A percentile compares a stretch with the other conserved stretches of the same genome.
These are phyloP conservation scores for Pholis gunnellus DNA, from an alignment of 2,113 vertebrate species.

Conservation along the genomic window DNA sequence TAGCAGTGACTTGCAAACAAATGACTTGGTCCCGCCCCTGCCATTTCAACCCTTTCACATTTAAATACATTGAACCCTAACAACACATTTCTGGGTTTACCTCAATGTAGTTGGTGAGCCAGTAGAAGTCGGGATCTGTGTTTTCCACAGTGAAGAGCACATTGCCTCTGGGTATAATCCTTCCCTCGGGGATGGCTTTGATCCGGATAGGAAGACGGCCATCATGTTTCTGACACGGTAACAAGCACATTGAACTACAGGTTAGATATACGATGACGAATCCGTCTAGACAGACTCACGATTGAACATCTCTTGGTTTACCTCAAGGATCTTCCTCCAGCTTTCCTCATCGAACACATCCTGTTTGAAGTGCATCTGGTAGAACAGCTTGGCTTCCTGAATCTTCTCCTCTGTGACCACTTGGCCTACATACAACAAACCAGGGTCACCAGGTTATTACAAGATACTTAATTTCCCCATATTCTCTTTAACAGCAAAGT, in stretches of 20 bases:
- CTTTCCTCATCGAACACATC: conserved; percentile 83
- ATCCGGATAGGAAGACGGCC: conserved; percentile 84
- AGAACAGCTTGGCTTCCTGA: conserved; percentile 84
- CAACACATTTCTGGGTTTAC: conserved; percentile 51
- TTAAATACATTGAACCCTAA: neutral
- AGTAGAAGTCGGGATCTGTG: conserved; percentile 83
- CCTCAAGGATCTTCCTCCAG: conserved; percentile 84
- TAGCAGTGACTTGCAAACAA: neutral
- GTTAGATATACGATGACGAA: neutral
- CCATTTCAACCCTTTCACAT: neutral
- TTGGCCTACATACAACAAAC: conserved; percentile 65
- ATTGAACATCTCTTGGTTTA: conserved; percentile 19
- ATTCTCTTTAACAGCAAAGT: neutral
- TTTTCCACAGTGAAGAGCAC: conserved; percentile 87
- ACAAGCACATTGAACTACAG: conserved; percentile 12
- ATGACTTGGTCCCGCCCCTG: neutral
- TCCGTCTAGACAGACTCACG: neutral
- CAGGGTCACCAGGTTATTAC: neutral
- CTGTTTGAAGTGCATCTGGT: conserved; percentile 84
- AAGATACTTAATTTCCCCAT: neutral
- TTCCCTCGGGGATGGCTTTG: conserved; percentile 85
- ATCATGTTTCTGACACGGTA: conserved; percentile 78
- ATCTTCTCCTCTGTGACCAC: conserved; percentile 86
- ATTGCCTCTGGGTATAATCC: conserved; percentile 82
- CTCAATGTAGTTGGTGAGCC: conserved; percentile 86